Percentiles rank a stretch among this genome's conserved stretches.
phyloP scores from a whole-genome alignment of 2,113 vertebrate genomes.

The Elanoides forficatus region DNA sequence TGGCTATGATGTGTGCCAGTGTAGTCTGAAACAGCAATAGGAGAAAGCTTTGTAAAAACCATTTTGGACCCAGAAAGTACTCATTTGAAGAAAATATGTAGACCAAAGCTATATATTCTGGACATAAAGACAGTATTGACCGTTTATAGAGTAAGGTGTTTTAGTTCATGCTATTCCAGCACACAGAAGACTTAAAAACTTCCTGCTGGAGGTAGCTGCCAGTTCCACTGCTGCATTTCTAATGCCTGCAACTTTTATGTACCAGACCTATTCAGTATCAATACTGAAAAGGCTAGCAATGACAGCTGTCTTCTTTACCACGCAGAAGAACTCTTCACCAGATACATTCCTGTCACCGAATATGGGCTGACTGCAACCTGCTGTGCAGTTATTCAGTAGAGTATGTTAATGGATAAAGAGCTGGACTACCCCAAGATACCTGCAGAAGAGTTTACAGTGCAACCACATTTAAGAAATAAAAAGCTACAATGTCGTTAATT shows the following conservation, averaged over 20 bases:
- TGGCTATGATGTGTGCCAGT: constrained; percentile 93
- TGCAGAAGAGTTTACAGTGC: neutral
- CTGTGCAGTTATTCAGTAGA: neutral
- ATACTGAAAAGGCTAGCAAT: neutral
- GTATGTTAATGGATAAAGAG: neutral
- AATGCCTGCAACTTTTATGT: neutral
- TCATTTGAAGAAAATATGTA: neutral
- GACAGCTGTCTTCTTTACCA: constrained; percentile 56
- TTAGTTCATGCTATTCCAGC: neutral
- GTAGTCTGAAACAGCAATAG: constrained; percentile 82
- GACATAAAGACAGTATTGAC: neutral
- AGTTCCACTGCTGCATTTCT: constrained; percentile 14
- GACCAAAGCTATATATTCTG: neutral
- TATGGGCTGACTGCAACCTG: neutral
- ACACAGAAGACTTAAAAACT: neutral
- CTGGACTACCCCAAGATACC: neutral
- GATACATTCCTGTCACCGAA: neutral
- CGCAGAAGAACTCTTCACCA: neutral
- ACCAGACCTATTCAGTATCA: neutral
- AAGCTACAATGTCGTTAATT: neutral
- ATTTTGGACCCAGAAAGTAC: neutral
- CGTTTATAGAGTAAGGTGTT: neutral
- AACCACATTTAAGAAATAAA: neutral
- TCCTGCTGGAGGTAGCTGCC: constrained; percentile 20
- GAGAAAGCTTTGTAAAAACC: neutral